phyloP scores from a whole-genome alignment of 2,888 invertebrate species.

The Glaucopsyche alexis region DNA sequence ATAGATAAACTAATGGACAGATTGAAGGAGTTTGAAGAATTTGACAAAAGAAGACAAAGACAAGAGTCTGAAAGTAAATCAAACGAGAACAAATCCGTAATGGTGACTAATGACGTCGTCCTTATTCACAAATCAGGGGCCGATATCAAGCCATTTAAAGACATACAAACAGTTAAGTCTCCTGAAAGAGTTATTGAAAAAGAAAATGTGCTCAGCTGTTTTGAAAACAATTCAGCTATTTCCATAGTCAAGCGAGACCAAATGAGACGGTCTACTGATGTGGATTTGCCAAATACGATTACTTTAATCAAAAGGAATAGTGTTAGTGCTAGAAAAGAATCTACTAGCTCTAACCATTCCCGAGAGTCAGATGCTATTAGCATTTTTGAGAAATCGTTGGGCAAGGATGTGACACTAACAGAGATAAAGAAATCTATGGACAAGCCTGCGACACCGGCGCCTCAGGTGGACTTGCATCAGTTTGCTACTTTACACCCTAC shows the following conservation, averaged over 20 bases:
- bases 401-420: constrained; percentile 74
- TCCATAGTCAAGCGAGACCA: constrained; percentile 76
- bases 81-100: constrained; percentile 62
- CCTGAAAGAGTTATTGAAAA: constrained; percentile 71
- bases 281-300: constrained; percentile 72
- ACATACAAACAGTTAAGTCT: constrained; percentile 67
- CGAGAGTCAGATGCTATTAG: constrained; percentile 73
- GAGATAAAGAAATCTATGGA: constrained; percentile 75
- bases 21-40: constrained; percentile 74
- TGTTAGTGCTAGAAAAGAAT: constrained; percentile 69
- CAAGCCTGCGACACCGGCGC: constrained; percentile 49
- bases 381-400: constrained; percentile 73
- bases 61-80: constrained; percentile 65
- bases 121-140: constrained; percentile 70
- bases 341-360: constrained; percentile 72
- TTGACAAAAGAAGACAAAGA: constrained; percentile 71
- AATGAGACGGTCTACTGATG: constrained; percentile 68
- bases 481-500: constrained; percentile 66
- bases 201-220: constrained; percentile 73
- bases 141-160: constrained; percentile 70
- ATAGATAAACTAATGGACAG: constrained; percentile 76
- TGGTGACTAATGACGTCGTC: constrained; percentile 75
- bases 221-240: constrained; percentile 76
- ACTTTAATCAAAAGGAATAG: constrained; percentile 75
- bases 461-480: constrained; percentile 64